These are phyloP conservation scores for Papilio dardanus DNA, from an alignment of 1,140 invertebrate species.

Conservation along the genomic window DNA sequence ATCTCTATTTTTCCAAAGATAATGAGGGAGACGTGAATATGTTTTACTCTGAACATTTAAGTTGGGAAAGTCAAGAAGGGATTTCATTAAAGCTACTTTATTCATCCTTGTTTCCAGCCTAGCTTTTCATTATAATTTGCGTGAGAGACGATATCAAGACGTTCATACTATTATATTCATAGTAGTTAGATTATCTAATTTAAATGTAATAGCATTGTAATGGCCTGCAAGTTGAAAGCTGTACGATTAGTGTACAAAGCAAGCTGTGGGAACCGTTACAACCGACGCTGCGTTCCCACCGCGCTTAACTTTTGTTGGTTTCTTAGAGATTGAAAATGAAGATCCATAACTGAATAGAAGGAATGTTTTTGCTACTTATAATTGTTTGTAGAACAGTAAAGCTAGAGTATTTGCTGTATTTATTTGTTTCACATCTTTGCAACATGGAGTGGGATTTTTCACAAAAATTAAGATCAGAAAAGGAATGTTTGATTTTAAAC, in stretches of 20 bases:
- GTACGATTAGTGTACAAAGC: not conserved
- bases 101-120: not conserved
- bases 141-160: not conserved
- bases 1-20: no score
- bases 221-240: conserved; percentile 6
- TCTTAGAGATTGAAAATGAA: not conserved
- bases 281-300: not conserved
- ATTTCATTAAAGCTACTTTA: no score
- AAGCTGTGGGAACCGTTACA: not conserved
- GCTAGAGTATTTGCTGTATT: not conserved
- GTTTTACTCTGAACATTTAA: no score
- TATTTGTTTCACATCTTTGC: not conserved
- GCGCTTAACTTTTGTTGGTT: not conserved
- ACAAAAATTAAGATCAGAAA: not conserved
- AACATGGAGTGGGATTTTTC: not conserved
- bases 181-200: not conserved
- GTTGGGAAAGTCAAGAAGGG: no score
- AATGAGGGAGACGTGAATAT: no score
- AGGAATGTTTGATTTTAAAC: not conserved
- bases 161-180: not conserved
- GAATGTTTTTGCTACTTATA: not conserved
- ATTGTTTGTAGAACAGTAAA: not conserved
- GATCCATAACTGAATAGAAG: not conserved
- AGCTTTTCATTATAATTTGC: not conserved
- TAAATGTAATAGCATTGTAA: not conserved